Evolutionary conservation across 2,797 vertebrate species (phyloP).

Genomic region (Argya squamiceps): DNA sequence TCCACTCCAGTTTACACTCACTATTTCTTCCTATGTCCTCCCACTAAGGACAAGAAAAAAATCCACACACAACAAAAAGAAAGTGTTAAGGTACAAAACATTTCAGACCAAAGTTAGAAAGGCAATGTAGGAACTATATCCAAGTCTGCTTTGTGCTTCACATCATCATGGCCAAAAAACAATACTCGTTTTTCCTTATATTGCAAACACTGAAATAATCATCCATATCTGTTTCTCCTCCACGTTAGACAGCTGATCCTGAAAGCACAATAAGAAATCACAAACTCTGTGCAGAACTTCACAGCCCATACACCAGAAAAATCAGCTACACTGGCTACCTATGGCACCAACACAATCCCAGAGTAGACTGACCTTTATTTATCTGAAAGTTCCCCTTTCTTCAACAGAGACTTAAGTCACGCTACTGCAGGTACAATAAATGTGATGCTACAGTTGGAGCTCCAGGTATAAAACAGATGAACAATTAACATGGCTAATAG

Average conservation of each 20-base stretch:
- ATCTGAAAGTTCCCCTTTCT: neutral
- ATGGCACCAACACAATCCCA: neutral
- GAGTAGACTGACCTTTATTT: neutral
- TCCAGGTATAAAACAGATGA: neutral
- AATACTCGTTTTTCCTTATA: neutral
- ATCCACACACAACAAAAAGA: neutral
- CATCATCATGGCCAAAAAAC: neutral
- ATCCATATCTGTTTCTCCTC: neutral
- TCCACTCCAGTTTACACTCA: neutral
- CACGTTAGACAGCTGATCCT: neutral
- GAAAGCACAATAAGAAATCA: neutral
- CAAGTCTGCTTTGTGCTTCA: neutral
- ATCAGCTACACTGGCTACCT: neutral
- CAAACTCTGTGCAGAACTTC: neutral
- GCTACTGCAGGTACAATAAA: neutral
- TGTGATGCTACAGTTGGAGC: neutral
- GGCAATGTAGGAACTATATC: fast-evolving
- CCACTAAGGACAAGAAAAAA: neutral
- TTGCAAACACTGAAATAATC: fast-evolving
- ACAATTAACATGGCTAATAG: neutral
- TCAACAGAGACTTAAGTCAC: neutral
- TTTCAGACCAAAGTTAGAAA: neutral
- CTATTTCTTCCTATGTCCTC: neutral
- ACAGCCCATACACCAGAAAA: neutral
- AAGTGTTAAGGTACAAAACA: neutral